Evolutionary conservation across 30 jellyfish, hydroid and myxozoan genomes (phyloP).

Genomic region (Chironex yamaguchii): DNA sequence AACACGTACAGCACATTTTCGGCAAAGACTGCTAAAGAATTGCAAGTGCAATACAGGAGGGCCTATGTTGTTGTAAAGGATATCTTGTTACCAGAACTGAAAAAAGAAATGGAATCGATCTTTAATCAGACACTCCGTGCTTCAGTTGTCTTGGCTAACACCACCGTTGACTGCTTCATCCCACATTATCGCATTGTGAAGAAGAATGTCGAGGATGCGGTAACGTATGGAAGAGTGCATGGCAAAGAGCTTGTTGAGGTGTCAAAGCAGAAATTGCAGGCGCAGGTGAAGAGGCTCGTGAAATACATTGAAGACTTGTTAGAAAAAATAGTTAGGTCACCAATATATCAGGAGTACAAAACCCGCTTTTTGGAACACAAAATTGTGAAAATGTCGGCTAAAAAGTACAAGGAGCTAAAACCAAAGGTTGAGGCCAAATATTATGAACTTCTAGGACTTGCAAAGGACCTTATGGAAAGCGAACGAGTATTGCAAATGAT

Average conservation of each 20-base stretch:
- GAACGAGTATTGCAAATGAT: slow-evolving; percentile 39
- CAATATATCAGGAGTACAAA: slow-evolving; percentile 50
- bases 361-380: slow-evolving; percentile 29
- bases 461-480: slow-evolving; percentile 54
- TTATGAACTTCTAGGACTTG: slow-evolving; percentile 43
- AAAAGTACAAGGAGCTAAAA: slow-evolving; percentile 37
- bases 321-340: slow-evolving; percentile 58
- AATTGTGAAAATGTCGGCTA: slow-evolving; percentile 13
- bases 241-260: slow-evolving; percentile 2
- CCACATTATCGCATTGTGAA: slow-evolving; percentile 82
- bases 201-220: not conserved
- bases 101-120: slow-evolving; percentile 82
- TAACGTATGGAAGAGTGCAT: slow-evolving; percentile 37
- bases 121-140: slow-evolving; percentile 87
- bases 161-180: slow-evolving; percentile 72
- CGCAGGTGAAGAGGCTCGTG: slow-evolving; percentile 6
- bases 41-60: slow-evolving; percentile 61
- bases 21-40: slow-evolving; percentile 1
- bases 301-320: not conserved
- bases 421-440: slow-evolving; percentile 65
- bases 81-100: slow-evolving; percentile 81
- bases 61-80: slow-evolving; percentile 40
- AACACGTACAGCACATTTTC: slow-evolving; percentile 9
- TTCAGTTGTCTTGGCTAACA: slow-evolving; percentile 82
- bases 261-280: too few relatives aligned